A percentile compares a stretch with the other conserved stretches of the same genome.
These are phyloP conservation scores for Potorous gilbertii DNA, from an alignment of 2,797 vertebrate species.

Conservation along the genomic window DNA sequence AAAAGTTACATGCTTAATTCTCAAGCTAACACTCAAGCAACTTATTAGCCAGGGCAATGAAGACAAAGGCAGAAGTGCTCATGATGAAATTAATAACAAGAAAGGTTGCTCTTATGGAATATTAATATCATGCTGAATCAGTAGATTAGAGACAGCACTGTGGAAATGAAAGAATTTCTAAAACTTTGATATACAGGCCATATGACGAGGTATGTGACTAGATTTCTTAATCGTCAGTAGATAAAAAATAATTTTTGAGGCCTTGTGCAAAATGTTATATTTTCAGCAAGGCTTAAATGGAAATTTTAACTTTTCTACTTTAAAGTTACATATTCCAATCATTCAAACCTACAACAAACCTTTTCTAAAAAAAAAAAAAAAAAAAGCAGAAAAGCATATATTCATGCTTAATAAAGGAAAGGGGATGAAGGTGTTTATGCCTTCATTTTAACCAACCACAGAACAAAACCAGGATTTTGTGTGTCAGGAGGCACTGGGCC, in stretches of 20 bases:
- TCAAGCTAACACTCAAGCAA: neutral
- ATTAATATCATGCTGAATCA: neutral
- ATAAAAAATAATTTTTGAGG: constrained; percentile 14
- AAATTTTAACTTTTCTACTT: constrained; percentile 10
- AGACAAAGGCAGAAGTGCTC: neutral
- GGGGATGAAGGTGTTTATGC: neutral
- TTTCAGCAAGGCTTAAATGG: constrained; percentile 24
- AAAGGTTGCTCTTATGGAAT: neutral
- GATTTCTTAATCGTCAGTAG: neutral
- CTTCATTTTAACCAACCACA: neutral
- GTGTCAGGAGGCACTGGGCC: neutral
- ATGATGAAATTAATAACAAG: neutral
- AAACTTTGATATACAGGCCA: neutral
- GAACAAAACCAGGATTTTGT: neutral
- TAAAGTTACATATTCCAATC: neutral
- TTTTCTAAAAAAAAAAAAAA: neutral
- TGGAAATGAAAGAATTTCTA: constrained; percentile 41
- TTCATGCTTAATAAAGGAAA: neutral
- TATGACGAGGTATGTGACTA: neutral
- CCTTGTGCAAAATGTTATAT: neutral
- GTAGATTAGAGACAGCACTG: neutral
- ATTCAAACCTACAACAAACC: neutral
- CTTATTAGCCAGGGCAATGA: neutral
- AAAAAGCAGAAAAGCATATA: neutral
- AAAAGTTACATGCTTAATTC: neutral